Conservation (phyloP, 2,797 vertebrate species). For the Urocyon cinereoargenteus region DNA sequence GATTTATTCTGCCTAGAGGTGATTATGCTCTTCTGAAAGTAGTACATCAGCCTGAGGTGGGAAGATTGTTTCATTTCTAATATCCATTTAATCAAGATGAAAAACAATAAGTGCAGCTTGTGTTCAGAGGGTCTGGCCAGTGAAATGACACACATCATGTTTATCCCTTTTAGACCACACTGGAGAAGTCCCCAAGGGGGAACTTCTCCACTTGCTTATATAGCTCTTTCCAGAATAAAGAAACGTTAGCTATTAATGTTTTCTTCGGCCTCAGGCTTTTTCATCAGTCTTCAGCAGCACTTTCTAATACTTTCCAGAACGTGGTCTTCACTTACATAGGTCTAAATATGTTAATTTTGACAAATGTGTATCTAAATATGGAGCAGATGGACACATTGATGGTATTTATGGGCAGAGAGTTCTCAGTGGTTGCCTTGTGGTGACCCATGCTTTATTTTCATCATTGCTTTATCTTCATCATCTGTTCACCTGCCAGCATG, state of each 20-base stretch:
- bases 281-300: neutral
- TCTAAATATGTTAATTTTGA: conserved; percentile 62
- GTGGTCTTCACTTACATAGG: neutral
- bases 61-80: neutral
- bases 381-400: conserved; percentile 40
- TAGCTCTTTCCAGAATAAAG: neutral
- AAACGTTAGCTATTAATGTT: neutral
- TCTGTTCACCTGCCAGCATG: neutral
- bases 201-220: neutral
- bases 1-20: neutral
- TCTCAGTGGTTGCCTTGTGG: neutral
- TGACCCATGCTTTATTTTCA: neutral
- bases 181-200: neutral
- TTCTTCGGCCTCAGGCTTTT: neutral
- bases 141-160: neutral
- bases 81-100: neutral
- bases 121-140: neutral
- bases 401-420: neutral
- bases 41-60: neutral
- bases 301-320: conserved; percentile 11
- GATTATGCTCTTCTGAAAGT: neutral
- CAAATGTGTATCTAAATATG: conserved; percentile 45
- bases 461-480: neutral
- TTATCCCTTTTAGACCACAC: neutral
- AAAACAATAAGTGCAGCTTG: neutral